Evolutionary conservation across 2,888 invertebrate genomes (phyloP).

Genomic region (Caenorhabditis sinica): DNA sequence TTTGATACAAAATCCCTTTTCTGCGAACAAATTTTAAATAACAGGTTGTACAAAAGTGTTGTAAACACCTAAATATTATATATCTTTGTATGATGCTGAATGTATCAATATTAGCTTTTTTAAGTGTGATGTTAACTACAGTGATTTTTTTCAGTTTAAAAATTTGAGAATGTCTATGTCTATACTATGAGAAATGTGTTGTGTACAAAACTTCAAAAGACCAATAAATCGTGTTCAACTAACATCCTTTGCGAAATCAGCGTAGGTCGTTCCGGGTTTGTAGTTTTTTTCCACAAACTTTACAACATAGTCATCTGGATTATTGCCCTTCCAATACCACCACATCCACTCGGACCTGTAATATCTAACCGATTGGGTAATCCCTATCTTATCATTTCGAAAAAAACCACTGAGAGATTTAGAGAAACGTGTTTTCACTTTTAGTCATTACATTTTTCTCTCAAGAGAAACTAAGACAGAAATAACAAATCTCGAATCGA

Average conservation of each 20-base stretch:
- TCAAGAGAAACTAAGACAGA: constrained; percentile 2
- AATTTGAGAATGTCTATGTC: too few species aligned
- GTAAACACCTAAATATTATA: too few species aligned
- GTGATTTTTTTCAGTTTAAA: too few species aligned
- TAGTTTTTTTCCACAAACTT: constrained; percentile 91
- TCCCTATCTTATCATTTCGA: background rate
- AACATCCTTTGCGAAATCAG: constrained; percentile 89
- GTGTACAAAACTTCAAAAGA: background rate
- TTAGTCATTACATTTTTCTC: constrained; percentile 5
- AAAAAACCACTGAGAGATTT: constrained; percentile 7
- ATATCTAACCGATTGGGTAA: constrained; percentile 12
- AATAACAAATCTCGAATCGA: constrained; percentile 43
- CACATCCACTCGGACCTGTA: constrained; percentile 90
- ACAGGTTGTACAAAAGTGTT: too few species aligned
- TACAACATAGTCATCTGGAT: constrained; percentile 77
- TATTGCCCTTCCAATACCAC: constrained; percentile 81
- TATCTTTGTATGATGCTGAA: too few species aligned
- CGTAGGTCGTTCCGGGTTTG: constrained; percentile 92
- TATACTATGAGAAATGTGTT: too few species aligned
- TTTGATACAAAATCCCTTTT: too few species aligned
- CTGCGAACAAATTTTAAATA: too few species aligned
- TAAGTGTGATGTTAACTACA: too few species aligned
- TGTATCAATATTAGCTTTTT: too few species aligned
- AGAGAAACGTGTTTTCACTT: constrained; percentile 30
- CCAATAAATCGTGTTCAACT: constrained; percentile 30